Percentiles rank a stretch among this genome's conserved stretches.
These are phyloP conservation scores for Lycophotia porphyrea DNA, from an alignment of 2,888 invertebrate species.

Conservation along the genomic window DNA sequence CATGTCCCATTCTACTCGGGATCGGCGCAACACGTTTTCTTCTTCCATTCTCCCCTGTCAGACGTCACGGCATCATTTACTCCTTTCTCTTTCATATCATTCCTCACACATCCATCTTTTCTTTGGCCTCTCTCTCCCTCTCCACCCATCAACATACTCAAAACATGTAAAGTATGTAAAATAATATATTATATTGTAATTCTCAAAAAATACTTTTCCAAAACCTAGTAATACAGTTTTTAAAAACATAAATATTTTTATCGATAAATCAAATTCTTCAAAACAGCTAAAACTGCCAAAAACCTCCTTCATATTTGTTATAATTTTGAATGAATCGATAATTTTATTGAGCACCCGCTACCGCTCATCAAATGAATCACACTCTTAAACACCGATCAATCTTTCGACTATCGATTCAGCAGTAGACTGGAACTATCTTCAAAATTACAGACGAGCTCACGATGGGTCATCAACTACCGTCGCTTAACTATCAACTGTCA, in stretches of 20 bases:
- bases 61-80: too few relatives aligned
- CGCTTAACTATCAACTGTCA: conserved; percentile 42
- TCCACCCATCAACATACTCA: too few relatives aligned
- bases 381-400: conserved; percentile 57
- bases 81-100: too few relatives aligned
- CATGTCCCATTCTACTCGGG: too few relatives aligned
- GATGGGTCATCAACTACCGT: conserved; percentile 49
- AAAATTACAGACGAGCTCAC: conserved; percentile 49
- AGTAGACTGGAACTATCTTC: conserved; percentile 55
- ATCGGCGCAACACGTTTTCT: too few relatives aligned
- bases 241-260: background rate
- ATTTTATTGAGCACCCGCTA: conserved; percentile 33
- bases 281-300: background rate
- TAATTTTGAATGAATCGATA: background rate
- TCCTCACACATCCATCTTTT: too few relatives aligned
- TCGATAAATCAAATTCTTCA: background rate
- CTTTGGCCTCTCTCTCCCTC: too few relatives aligned
- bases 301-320: background rate
- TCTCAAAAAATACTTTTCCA: background rate
- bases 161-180: background rate
- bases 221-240: background rate
- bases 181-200: background rate
- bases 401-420: conserved; percentile 62
- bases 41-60: too few relatives aligned
- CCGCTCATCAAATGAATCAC: conserved; percentile 20